Conservation (phyloP, 37 sponge, comb jelly and placozoan species). For the Ephydatia muelleri region DNA sequence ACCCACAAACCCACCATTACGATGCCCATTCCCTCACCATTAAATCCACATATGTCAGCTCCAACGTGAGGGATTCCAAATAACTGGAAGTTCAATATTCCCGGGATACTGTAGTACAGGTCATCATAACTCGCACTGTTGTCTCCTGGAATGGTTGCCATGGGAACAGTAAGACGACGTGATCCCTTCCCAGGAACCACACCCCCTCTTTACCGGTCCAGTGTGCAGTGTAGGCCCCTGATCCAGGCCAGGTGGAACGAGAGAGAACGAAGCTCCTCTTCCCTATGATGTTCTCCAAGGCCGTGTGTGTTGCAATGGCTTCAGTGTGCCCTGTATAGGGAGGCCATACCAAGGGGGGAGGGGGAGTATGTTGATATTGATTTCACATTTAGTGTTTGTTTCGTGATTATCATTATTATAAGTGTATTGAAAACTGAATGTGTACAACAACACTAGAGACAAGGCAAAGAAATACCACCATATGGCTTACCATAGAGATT, state of each 20-base stretch:
- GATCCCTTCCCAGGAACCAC: too few species aligned
- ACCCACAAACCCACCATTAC: too few species aligned
- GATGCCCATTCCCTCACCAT: too few species aligned
- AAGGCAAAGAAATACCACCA: too few species aligned
- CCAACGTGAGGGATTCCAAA: too few species aligned
- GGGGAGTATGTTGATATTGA: background rate
- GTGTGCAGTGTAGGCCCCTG: constrained; percentile 79
- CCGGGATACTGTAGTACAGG: constrained; percentile 78
- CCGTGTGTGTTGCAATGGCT: constrained; percentile 68
- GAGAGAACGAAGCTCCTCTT: constrained; percentile 78
- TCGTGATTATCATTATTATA: too few species aligned
- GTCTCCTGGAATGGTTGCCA: constrained; percentile 90
- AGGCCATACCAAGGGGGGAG: too few species aligned
- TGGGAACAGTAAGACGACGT: too few species aligned
- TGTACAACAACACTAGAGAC: too few species aligned
- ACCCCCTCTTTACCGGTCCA: constrained; percentile 86
- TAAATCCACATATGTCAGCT: constrained; percentile 90
- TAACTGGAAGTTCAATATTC: constrained; percentile 87
- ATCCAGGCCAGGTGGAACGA: constrained; percentile 87
- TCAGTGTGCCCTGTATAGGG: constrained; percentile 87
- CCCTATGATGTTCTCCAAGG: constrained; percentile 39
- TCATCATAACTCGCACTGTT: constrained; percentile 77
- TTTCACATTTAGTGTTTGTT: too few species aligned
- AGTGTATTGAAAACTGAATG: too few species aligned
- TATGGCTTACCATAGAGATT: constrained; percentile 75